phyloP scores from a whole-genome alignment of 2,888 invertebrate genomes.

The Melitaea athalia region DNA sequence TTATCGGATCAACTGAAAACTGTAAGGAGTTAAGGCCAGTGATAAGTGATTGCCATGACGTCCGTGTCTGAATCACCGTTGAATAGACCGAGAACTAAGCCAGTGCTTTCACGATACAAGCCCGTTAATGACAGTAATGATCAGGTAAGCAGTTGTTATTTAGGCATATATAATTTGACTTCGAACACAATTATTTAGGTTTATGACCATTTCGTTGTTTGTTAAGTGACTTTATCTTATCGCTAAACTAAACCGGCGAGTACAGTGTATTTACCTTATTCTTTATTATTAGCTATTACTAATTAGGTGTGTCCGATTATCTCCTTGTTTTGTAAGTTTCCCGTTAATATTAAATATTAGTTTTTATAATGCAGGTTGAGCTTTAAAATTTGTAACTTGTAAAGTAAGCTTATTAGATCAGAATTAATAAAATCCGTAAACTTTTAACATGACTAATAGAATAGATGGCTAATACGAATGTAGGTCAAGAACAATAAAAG shows the following conservation, averaged over 20 bases:
- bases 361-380: too few relatives aligned
- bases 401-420: too few relatives aligned
- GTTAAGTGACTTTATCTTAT: constrained; percentile 37
- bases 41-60: constrained; percentile 53
- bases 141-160: constrained; percentile 57
- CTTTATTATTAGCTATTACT: constrained; percentile 26
- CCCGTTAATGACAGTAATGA: constrained; percentile 58
- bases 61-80: constrained; percentile 71
- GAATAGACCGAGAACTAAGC: constrained; percentile 68
- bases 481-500: neutral
- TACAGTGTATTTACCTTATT: constrained; percentile 30
- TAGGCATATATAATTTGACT: neutral
- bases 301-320: constrained; percentile 33
- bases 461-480: neutral
- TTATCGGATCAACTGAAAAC: constrained; percentile 27
- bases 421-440: too few relatives aligned
- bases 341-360: too few relatives aligned
- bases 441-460: neutral
- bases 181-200: neutral
- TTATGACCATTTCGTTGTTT: constrained; percentile 19
- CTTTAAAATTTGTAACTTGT: too few relatives aligned
- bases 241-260: constrained; percentile 53
- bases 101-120: constrained; percentile 73
- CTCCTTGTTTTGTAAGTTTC: neutral
- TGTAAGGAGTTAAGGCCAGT: constrained; percentile 28